Conservation (phyloP, 2,113 vertebrate genomes). For the Ardeotis arabs region DNA sequence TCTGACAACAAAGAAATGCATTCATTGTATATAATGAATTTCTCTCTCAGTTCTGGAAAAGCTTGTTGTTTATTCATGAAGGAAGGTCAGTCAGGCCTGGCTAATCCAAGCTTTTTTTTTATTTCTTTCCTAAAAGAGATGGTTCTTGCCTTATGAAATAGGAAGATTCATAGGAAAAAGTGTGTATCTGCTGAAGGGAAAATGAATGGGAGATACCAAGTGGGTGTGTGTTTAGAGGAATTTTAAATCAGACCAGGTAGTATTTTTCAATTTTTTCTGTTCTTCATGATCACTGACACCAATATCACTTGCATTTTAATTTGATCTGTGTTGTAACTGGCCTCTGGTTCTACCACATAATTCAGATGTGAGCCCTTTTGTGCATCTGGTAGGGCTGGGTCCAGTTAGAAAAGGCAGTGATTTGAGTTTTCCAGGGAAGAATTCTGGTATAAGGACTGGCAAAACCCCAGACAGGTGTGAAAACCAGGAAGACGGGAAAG, state of each 20-base stretch:
- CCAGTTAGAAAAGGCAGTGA: not conserved
- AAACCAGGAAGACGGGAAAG: not conserved
- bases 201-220: not conserved
- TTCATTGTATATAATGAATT: conserved; percentile 33
- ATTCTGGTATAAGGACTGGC: not conserved
- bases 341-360: not conserved
- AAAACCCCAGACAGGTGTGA: not conserved
- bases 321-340: not conserved
- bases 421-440: not conserved
- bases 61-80: conserved; percentile 46
- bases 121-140: not conserved
- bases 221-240: not conserved
- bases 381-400: not conserved
- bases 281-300: not conserved
- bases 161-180: not conserved
- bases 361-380: not conserved
- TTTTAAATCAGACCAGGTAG: not conserved
- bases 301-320: not conserved
- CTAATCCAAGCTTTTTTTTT: not conserved
- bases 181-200: not conserved
- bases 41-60: conserved; percentile 31
- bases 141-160: not conserved
- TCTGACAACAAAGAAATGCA: not conserved
- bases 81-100: not conserved
- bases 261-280: not conserved